These are phyloP conservation scores for Lasioglossum zephyrum DNA, from an alignment of 2,888 invertebrate genomes.

Conservation along the genomic window DNA sequence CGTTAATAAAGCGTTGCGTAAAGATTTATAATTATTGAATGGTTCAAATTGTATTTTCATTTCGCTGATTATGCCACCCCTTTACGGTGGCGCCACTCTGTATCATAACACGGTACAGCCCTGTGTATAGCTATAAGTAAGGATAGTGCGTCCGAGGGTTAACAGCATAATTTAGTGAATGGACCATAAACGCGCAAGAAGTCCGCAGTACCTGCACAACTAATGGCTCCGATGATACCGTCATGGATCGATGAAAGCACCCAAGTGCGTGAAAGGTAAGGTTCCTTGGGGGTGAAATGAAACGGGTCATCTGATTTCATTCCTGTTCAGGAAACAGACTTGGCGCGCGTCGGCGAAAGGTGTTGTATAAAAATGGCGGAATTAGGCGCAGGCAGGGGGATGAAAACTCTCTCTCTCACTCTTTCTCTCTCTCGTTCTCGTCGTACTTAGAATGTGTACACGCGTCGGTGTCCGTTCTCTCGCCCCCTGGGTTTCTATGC, in stretches of 20 bases:
- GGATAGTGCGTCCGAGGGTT: neutral
- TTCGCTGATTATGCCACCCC: too few species aligned
- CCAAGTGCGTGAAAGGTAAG: neutral
- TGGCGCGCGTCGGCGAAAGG: neutral
- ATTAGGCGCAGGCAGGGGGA: conserved; percentile 11
- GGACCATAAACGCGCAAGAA: neutral
- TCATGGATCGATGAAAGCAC: conserved; percentile 10
- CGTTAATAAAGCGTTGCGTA: too few species aligned
- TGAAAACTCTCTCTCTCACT: neutral
- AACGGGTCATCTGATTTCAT: conserved; percentile 9
- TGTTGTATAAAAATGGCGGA: conserved; percentile 13
- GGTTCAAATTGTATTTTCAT: too few species aligned
- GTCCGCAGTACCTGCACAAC: neutral
- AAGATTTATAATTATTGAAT: too few species aligned
- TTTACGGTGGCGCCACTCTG: too few species aligned
- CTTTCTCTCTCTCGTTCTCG: neutral
- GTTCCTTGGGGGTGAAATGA: neutral
- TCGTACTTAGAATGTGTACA: neutral
- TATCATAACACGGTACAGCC: too few species aligned
- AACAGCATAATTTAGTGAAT: neutral
- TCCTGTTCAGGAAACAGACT: neutral
- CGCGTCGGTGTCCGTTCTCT: neutral
- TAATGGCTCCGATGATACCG: conserved; percentile 4
- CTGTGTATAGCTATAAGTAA: neutral
- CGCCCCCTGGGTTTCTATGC: neutral